Evolutionary conservation across 2,797 vertebrate species (phyloP), one percentile per base, ranked within the genome.

Genomic region (Tenualosa ilisha): DNA sequence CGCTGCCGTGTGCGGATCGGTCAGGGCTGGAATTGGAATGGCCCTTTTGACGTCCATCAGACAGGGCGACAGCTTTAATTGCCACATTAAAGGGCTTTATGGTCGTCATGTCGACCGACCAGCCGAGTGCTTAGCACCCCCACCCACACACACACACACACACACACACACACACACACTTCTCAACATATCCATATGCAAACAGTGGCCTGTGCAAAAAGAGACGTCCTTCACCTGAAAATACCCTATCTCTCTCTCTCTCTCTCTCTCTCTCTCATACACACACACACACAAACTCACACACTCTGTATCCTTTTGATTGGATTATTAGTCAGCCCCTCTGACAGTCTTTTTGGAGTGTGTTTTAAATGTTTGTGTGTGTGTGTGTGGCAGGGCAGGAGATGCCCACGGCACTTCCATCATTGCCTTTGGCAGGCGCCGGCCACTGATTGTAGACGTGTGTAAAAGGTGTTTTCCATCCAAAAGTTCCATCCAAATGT

Each of bases 1-100:
- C 0, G 22, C 7, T 24, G n/a, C 6, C 22, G 6, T 24, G 59
- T 22, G 84, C 87, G 68, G 90, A 88, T 87, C 79, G 61, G 81
- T 89, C 84, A 87, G 53, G 91, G 89, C 83, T 54, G 9, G 31
- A 84, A 89, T 88, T 81, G 53, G 87, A 87, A 84, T 86, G 86
- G 84, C 68, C 82, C 86, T 84, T 13, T 87, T 89, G 87, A 91
- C 89, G 88, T 82, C 90, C 89, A 89, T 92, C 83, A 88, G 84
- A 68, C 87, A 81, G 84, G 81, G 82, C 65, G 65, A 65, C 63
- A 85, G 84, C 72, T 90, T 90, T 90, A 90, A 90, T 90, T 63
- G n/a, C n/a, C 7, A n/a, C 59, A 63, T 63, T 49, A 82, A 82
- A 51, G 43, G 43, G 50, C 50, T 82, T 82, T 82, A 49, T 20